These are phyloP conservation scores for Zophobas morio DNA, from an alignment of 1,140 invertebrate species.

Conservation along the genomic window DNA sequence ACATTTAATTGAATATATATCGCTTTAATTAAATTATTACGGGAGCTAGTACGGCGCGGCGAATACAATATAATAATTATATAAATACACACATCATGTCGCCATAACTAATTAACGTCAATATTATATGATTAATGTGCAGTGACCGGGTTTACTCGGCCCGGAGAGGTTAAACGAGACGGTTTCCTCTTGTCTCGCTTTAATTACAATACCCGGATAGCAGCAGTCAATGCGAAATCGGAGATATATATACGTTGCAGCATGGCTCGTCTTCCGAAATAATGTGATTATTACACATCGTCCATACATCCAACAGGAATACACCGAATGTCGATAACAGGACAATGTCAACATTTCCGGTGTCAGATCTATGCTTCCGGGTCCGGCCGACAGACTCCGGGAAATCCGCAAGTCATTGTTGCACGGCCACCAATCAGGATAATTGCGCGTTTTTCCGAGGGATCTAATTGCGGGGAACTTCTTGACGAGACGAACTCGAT, in stretches of 20 bases:
- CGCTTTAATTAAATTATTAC: constrained; percentile 56
- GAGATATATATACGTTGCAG: constrained; percentile 11
- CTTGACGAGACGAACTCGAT: no score
- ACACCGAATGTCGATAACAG: constrained; percentile 58
- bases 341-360: constrained; percentile 60
- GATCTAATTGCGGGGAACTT: no score
- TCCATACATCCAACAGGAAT: constrained; percentile 46
- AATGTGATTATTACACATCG: constrained; percentile 55
- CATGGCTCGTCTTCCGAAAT: constrained; percentile 56
- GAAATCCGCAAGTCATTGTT: constrained; percentile 49
- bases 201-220: constrained; percentile 23
- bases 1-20: constrained; percentile 56
- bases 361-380: constrained; percentile 58
- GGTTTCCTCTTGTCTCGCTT: constrained; percentile 51
- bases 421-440: constrained; percentile 18
- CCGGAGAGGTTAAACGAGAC: constrained; percentile 54
- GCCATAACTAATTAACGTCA: constrained; percentile 63
- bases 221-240: constrained; percentile 15
- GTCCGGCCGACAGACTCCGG: constrained; percentile 53
- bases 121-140: constrained; percentile 63
- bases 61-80: constrained; percentile 63
- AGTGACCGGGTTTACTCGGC: constrained; percentile 54
- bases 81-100: constrained; percentile 63
- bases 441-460: constrained; percentile 12
- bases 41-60: constrained; percentile 34